Base-by-base conservation (phyloP, 2,113 vertebrate species). In the Calyptomena viridis region DNA sequence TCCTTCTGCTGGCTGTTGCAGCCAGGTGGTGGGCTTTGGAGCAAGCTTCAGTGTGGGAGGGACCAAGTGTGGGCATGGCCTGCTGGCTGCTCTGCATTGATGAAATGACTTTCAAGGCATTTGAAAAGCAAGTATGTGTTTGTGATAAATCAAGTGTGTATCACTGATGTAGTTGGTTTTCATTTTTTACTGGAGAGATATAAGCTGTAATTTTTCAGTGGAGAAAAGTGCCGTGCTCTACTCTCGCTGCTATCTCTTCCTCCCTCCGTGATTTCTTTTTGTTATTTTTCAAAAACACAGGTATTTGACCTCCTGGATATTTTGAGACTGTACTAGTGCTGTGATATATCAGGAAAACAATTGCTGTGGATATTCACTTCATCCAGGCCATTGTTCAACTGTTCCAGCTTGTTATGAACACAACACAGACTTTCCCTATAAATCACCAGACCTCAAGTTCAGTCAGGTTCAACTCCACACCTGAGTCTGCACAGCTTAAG, bases 51-150 rank as follows among this genome's bases (percentile, higher is more conserved):
- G 68, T 0, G 0, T 2, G 1, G 67, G 50, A 40, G 73, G 73
- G 8, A 28, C 35, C 44, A 17, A 0, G 0, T 0, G 2, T 47
- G 37, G 2, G 2, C 16, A 24, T 0, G 1, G 59, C 40, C 14
- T 59, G 40, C 77, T 87, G 64, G 10, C 50, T 84, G 2, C 20
- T 42, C 56, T 63, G 50, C 49, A 31, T 31, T n/a, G 21, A 19
- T 62, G 37, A 37, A 66, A 8, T 40, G 25, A 18, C 23, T 88
- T 69, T 25, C 69, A 49, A 80, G 33, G 22, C 23, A 3, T 92
- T 82, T 82, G 25, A 83, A 40, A 87, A 80, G 40, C 30, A 19
- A 3, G 0, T 7, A 3, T 35, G 15, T n/a, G 40, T 69, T 90
- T 80, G 56, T 19, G 44, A 28, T 33, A 47, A 47, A 49, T 91